Evolutionary conservation across 2,888 invertebrate species (phyloP).

Genomic region (Stenoptilia bipunctidactyla): DNA sequence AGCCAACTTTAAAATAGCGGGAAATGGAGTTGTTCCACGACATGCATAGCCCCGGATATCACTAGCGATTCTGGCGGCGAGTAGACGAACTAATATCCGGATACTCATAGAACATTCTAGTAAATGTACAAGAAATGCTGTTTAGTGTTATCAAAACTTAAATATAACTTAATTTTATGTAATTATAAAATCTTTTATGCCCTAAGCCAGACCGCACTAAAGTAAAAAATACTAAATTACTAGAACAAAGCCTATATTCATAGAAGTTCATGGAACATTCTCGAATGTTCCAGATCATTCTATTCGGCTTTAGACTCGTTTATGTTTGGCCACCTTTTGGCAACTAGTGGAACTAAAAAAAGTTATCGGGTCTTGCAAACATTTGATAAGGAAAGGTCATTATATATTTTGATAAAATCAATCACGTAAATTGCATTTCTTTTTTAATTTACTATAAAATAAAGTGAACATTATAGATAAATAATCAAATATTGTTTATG

Average conservation of each 20-base stretch:
- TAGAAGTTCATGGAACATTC: slow-evolving; percentile 37
- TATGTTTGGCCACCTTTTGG: slow-evolving; percentile 23
- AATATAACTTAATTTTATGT: no score
- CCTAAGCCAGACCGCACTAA: no score
- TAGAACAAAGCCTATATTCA: no score
- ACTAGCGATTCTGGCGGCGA: slow-evolving; percentile 30
- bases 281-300: slow-evolving; percentile 39
- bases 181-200: no score
- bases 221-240: no score
- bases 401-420: background rate
- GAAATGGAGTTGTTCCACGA: background rate
- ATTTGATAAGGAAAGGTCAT: slow-evolving; percentile 20
- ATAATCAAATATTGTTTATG: no score
- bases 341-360: slow-evolving; percentile 23
- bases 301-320: slow-evolving; percentile 6
- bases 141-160: background rate
- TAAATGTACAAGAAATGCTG: no score
- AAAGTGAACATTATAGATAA: no score
- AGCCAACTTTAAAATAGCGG: background rate
- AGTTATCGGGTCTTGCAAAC: slow-evolving; percentile 23
- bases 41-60: slow-evolving; percentile 25
- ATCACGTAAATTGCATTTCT: background rate
- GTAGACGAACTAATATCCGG: slow-evolving; percentile 31
- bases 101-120: slow-evolving; percentile 47
- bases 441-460: no score